Percentiles rank a stretch among this genome's conserved stretches.
Evolutionary conservation across 2,113 vertebrate species (phyloP).

Genomic region (Mus spicilegus): DNA sequence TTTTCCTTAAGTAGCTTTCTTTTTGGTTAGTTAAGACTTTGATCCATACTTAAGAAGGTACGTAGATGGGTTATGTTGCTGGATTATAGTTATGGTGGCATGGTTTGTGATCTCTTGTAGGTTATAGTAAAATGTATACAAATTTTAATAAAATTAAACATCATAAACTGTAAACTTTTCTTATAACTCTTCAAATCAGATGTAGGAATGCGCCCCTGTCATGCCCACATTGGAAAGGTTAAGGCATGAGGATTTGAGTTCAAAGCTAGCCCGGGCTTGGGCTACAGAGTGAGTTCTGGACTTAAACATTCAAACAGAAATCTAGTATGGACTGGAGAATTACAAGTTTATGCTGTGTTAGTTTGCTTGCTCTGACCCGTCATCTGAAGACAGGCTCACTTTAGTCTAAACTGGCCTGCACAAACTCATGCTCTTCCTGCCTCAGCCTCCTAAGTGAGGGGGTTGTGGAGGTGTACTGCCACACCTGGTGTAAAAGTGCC

Average conservation of each 20-base stretch:
- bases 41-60: neutral
- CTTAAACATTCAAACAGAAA: neutral
- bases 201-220: neutral
- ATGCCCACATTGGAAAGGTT: neutral
- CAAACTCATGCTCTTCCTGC: neutral
- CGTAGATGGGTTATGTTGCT: neutral
- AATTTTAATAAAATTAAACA: neutral
- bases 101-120: neutral
- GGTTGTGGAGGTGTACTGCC: neutral
- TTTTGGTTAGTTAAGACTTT: neutral
- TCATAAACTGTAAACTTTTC: neutral
- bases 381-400: neutral
- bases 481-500: neutral
- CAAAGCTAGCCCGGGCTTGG: neutral
- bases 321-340: neutral
- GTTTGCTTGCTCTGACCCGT: constrained; percentile 4
- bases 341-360: neutral
- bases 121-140: neutral
- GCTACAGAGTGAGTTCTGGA: neutral
- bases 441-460: neutral
- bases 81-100: neutral
- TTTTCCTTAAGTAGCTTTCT: neutral
- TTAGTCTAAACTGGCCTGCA: neutral
- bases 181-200: neutral
- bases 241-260: neutral